These are phyloP conservation scores for Lampris megalopsis DNA, from an alignment of 2,113 vertebrate species.

Conservation along the genomic window DNA sequence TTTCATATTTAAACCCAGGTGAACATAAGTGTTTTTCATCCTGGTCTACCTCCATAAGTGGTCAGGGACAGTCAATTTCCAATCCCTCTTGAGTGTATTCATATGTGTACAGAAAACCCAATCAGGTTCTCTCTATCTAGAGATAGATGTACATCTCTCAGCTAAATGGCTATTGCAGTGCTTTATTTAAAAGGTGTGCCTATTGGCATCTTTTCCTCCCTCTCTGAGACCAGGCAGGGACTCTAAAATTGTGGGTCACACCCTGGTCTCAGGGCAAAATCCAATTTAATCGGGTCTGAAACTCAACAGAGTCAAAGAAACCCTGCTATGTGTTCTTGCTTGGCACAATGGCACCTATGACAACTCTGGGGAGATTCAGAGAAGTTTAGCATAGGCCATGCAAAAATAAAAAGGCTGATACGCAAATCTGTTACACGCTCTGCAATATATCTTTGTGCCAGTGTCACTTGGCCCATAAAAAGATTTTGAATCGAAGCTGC, in stretches of 20 bases:
- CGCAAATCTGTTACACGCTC: slow-evolving; percentile 8
- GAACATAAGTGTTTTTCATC: background rate
- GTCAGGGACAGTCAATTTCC: background rate
- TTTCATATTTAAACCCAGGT: background rate
- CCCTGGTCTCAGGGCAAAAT: background rate
- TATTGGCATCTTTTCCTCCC: too few relatives aligned
- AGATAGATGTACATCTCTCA: too few relatives aligned
- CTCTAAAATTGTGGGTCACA: too few relatives aligned
- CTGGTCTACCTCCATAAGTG: background rate
- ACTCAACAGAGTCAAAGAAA: background rate
- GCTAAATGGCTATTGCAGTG: too few relatives aligned
- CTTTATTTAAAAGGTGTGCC: too few relatives aligned
- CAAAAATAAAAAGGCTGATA: slow-evolving; percentile 1
- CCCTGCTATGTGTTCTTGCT: background rate
- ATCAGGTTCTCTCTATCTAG: too few relatives aligned
- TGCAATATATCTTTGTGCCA: background rate
- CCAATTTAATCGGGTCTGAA: background rate
- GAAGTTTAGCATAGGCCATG: background rate
- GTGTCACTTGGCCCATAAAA: background rate
- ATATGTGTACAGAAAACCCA: background rate
- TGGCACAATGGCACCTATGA: background rate
- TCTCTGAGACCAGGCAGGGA: too few relatives aligned
- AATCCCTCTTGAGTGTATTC: background rate
- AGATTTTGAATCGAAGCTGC: background rate
- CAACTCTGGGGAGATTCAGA: background rate